Conservation (phyloP, 2,888 invertebrate species). For the Ecliptopera silaceata region DNA sequence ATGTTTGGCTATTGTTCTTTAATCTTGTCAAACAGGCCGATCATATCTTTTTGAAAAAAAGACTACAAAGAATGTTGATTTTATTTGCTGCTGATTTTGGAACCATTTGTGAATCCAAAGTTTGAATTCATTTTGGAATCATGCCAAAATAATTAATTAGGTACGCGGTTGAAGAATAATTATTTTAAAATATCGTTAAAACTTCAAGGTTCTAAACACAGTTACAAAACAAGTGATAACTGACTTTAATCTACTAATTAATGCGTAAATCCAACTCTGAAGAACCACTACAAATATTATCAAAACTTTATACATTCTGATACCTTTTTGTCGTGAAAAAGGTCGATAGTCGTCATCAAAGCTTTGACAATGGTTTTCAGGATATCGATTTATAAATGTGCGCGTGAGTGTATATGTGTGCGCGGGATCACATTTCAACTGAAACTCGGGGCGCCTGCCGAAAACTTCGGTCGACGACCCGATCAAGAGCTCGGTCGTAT, state of each 20-base stretch:
- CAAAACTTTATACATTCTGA: too few relatives aligned
- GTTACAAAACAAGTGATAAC: not conserved
- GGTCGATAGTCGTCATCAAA: not conserved
- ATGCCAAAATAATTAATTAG: not conserved
- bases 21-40: constrained; percentile 1
- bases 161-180: not conserved
- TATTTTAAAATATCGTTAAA: not conserved
- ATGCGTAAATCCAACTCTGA: too few relatives aligned
- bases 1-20: constrained; percentile 21
- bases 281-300: too few relatives aligned
- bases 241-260: too few relatives aligned
- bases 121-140: not conserved
- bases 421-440: constrained; percentile 80
- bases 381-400: constrained; percentile 28
- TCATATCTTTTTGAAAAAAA: constrained; percentile 3
- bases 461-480: constrained; percentile 79
- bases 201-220: not conserved
- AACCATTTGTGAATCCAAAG: not conserved
- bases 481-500: constrained; percentile 71
- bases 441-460: constrained; percentile 81
- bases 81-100: not conserved
- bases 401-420: constrained; percentile 53
- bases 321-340: not conserved
- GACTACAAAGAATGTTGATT: constrained; percentile 11
- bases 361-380: constrained; percentile 31